Evolutionary conservation across 2,797 vertebrate species (phyloP).

Genomic region (Micrastur ruficollis): DNA sequence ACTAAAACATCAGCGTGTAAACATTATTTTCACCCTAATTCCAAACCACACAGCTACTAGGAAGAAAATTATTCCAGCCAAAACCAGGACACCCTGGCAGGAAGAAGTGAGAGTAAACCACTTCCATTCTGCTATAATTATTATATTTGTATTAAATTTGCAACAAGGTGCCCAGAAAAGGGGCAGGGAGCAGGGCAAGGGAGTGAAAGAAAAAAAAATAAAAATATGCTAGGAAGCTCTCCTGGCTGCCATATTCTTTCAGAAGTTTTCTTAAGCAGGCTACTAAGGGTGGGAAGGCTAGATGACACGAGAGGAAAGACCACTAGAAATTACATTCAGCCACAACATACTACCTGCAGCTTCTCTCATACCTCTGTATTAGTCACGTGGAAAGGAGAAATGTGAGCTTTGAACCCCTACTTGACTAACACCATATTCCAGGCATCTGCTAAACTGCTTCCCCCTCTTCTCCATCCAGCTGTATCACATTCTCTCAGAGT

Average conservation of each 20-base stretch:
- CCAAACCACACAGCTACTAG: no score
- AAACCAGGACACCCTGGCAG: background rate
- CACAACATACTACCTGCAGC: background rate
- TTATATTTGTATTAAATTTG: background rate
- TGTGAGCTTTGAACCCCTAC: background rate
- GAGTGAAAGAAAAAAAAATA: background rate
- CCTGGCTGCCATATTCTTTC: background rate
- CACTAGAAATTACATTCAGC: background rate
- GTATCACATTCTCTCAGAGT: background rate
- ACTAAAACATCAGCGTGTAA: no score
- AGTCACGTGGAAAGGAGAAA: background rate
- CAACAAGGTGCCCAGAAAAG: background rate
- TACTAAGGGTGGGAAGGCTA: background rate
- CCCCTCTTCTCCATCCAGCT: background rate
- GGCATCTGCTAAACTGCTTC: background rate
- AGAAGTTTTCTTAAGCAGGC: background rate
- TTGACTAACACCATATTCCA: background rate
- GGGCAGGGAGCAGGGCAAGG: rapidly evolving
- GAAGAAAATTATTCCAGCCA: no score
- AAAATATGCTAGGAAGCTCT: background rate
- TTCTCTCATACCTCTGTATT: background rate
- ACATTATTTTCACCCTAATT: no score
- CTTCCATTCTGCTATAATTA: background rate
- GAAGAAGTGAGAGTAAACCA: background rate
- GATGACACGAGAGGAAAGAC: background rate